These are phyloP conservation scores for Hesperophylax magnus DNA, from an alignment of 1,140 invertebrate genomes.

Conservation along the genomic window DNA sequence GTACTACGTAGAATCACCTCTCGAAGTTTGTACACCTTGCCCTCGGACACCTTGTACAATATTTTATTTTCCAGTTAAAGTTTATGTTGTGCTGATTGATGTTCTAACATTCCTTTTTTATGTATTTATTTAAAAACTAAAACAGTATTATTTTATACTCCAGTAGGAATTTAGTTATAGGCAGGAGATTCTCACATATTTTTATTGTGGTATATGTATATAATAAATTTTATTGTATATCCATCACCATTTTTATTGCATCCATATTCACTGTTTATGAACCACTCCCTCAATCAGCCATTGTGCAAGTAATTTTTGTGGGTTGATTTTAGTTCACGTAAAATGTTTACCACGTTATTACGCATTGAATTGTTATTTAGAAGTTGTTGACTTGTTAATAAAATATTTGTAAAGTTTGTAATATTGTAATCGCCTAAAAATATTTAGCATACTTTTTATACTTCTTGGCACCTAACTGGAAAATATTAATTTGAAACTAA, in stretches of 20 bases:
- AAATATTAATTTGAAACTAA: no score
- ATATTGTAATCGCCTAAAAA: no score
- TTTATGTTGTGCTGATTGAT: no score
- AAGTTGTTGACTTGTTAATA: background rate
- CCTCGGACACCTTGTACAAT: no score
- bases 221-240: background rate
- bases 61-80: no score
- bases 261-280: background rate
- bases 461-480: no score
- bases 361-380: constrained; percentile 1
- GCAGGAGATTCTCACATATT: background rate
- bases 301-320: background rate
- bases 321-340: background rate
- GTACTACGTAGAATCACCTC: no score
- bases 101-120: background rate
- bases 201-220: background rate
- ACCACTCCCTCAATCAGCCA: background rate
- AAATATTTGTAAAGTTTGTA: background rate
- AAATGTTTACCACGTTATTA: background rate
- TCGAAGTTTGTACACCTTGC: no score
- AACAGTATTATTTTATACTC: background rate
- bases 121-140: background rate
- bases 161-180: background rate
- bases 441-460: no score
- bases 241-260: background rate